phyloP scores from a whole-genome alignment of 2,113 vertebrate genomes.

The Eira barbara region DNA sequence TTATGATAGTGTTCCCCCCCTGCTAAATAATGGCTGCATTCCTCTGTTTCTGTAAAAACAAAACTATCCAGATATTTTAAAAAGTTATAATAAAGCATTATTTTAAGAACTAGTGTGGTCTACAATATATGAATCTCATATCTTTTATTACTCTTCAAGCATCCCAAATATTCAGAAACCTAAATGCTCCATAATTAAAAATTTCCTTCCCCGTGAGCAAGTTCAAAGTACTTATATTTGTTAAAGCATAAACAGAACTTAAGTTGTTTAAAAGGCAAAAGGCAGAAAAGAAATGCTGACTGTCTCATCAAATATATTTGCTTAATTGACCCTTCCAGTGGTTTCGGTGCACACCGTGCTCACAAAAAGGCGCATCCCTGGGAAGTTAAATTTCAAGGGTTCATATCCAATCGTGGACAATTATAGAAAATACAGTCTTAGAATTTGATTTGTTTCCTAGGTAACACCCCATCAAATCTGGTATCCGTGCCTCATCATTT shows the following conservation, averaged over 20 bases:
- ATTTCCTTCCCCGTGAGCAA: slow-evolving; percentile 16
- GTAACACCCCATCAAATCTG: slow-evolving; percentile 65
- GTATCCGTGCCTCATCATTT: slow-evolving; percentile 59
- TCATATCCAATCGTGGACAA: slow-evolving; percentile 48
- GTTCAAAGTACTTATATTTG: slow-evolving; percentile 28
- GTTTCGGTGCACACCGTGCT: slow-evolving; percentile 34
- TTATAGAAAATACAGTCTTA: slow-evolving; percentile 61
- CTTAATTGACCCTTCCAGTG: slow-evolving; percentile 47
- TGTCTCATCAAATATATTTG: slow-evolving; percentile 57
- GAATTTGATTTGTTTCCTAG: slow-evolving; percentile 73
- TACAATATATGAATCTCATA: not conserved
- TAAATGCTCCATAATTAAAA: slow-evolving; percentile 39
- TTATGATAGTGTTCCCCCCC: not conserved
- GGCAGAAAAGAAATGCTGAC: slow-evolving; percentile 43
- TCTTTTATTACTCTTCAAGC: not conserved
- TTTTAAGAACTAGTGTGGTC: not conserved
- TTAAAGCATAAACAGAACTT: slow-evolving; percentile 37
- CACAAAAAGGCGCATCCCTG: slow-evolving; percentile 44
- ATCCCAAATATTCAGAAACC: not conserved
- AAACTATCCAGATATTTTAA: not conserved
- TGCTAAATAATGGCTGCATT: not conserved
- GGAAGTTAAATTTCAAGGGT: slow-evolving; percentile 64
- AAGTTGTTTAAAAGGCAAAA: slow-evolving; percentile 54
- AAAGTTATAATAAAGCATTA: not conserved
- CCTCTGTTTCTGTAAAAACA: not conserved